A percentile compares a stretch with the other conserved stretches of the same genome.
Evolutionary conservation across 2,797 vertebrate species (phyloP).

Genomic region (Lagorchestes hirsutus): DNA sequence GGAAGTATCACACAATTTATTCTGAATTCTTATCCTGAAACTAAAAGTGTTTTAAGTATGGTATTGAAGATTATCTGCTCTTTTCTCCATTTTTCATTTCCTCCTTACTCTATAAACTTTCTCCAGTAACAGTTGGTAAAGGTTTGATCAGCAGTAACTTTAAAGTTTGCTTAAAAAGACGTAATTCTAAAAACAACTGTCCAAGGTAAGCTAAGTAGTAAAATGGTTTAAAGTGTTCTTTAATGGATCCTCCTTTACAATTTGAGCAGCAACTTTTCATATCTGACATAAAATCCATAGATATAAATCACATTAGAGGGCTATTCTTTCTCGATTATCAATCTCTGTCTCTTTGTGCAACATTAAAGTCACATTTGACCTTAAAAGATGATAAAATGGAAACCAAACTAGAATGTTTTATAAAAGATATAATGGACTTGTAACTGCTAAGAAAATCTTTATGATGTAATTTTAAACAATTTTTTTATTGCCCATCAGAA

Average conservation of each 20-base stretch:
- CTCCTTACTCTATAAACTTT: conserved; percentile 16
- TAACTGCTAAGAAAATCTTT: conserved; percentile 77
- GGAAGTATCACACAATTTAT: background rate
- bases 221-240: conserved; percentile 90
- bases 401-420: conserved; percentile 86
- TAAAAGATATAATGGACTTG: conserved; percentile 85
- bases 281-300: conserved; percentile 99
- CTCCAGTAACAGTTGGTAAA: conserved; percentile 74
- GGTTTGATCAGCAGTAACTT: conserved; percentile 77
- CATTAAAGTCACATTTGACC: conserved; percentile 94
- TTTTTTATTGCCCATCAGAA: conserved; percentile 70
- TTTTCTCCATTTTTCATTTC: background rate
- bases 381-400: conserved; percentile 89
- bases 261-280: conserved; percentile 95
- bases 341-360: conserved; percentile 97
- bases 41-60: background rate
- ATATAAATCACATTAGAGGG: conserved; percentile 97
- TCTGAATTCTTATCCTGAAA: conserved; percentile 2
- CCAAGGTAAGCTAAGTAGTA: conserved; percentile 89
- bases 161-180: conserved; percentile 77
- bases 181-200: conserved; percentile 83
- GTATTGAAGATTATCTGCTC: background rate
- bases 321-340: conserved; percentile 96
- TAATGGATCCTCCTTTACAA: conserved; percentile 96
- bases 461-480: conserved; percentile 77